phyloP scores from a whole-genome alignment of 2,888 invertebrate species.

The Nemotelus pantherinus region DNA sequence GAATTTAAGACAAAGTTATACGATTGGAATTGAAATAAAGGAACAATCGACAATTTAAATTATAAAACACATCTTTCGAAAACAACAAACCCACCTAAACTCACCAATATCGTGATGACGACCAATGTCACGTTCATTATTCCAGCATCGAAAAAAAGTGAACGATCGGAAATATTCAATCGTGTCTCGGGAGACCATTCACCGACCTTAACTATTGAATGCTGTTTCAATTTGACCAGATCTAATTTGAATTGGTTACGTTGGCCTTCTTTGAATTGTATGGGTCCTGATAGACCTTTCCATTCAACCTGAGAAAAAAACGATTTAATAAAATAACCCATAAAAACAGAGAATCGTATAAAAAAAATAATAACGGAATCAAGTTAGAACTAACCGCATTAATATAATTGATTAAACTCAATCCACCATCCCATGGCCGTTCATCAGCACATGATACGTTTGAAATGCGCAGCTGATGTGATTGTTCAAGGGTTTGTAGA shows the following conservation, averaged over 20 bases:
- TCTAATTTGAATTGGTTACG: slow-evolving; percentile 80
- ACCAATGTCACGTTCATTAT: slow-evolving; percentile 79
- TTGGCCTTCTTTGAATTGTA: slow-evolving; percentile 82
- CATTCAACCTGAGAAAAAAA: slow-evolving; percentile 73
- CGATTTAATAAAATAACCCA: too few relatives aligned
- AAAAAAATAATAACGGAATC: too few relatives aligned
- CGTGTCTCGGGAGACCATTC: slow-evolving; percentile 77
- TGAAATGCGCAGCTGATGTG: slow-evolving; percentile 72
- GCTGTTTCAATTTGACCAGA: slow-evolving; percentile 77
- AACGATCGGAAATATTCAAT: slow-evolving; percentile 76
- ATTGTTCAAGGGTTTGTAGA: slow-evolving; percentile 75
- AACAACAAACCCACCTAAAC: slow-evolving; percentile 55
- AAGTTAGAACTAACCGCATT: slow-evolving; percentile 70
- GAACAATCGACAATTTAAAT: slow-evolving; percentile 10
- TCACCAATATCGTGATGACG: slow-evolving; percentile 80
- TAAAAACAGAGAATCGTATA: too few relatives aligned
- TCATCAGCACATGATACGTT: slow-evolving; percentile 78
- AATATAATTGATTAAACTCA: slow-evolving; percentile 80
- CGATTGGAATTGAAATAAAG: not conserved
- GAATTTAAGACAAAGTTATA: too few relatives aligned
- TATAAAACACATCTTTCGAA: not conserved
- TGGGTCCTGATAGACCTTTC: slow-evolving; percentile 82
- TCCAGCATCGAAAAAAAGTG: slow-evolving; percentile 77
- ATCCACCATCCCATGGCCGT: slow-evolving; percentile 78
- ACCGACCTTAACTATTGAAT: slow-evolving; percentile 78